phyloP scores from a whole-genome alignment of 1,140 invertebrate genomes.

The Bombus sibiricus region DNA sequence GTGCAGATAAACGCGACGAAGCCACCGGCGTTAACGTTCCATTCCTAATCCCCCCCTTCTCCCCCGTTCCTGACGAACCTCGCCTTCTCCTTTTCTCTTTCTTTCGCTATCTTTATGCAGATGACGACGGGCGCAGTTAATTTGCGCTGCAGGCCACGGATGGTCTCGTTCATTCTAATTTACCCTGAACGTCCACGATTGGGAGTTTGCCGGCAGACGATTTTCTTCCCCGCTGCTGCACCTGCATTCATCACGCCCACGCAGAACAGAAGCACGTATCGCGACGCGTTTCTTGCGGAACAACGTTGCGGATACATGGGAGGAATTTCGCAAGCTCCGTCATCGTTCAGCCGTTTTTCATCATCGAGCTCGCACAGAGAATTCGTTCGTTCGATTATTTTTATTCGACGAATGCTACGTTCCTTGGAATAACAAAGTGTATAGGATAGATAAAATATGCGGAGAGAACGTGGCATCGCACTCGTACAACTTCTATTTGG shows the following conservation, averaged over 20 bases:
- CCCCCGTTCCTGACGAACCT: neutral
- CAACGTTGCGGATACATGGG: neutral
- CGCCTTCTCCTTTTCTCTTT: neutral
- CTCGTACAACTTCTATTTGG: too few relatives aligned
- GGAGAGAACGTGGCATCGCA: too few relatives aligned
- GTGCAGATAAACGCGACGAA: constrained; percentile 20
- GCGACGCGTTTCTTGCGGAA: neutral
- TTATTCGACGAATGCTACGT: neutral
- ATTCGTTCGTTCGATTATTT: neutral
- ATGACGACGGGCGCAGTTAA: constrained; percentile 41
- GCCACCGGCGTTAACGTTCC: constrained; percentile 34
- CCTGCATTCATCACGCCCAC: constrained; percentile 59
- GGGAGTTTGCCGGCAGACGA: constrained; percentile 38
- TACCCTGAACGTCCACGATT: constrained; percentile 49
- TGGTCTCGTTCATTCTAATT: constrained; percentile 57
- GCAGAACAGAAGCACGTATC: neutral
- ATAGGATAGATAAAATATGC: neutral
- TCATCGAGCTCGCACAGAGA: neutral
- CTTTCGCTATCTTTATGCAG: neutral
- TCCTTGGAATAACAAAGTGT: neutral
- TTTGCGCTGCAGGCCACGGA: constrained; percentile 29
- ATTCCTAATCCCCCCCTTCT: constrained; percentile 31
- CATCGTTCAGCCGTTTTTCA: neutral
- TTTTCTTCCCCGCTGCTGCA: constrained; percentile 33
- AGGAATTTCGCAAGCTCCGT: too few relatives aligned